These are phyloP conservation scores for Crocallis elinguaria DNA, from an alignment of 2,888 invertebrate genomes.

Conservation along the genomic window DNA sequence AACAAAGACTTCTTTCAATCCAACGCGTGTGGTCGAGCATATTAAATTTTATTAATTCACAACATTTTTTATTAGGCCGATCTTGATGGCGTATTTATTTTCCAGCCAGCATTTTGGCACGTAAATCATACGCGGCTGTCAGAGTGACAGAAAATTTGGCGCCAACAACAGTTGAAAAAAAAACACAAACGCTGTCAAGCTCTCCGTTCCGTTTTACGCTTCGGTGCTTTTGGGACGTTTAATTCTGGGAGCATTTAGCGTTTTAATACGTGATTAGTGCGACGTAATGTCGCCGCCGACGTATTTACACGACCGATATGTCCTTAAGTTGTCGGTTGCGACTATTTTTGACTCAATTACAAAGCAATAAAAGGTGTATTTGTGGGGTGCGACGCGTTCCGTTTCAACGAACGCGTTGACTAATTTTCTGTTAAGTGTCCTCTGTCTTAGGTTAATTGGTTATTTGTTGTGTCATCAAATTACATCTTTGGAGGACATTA, in stretches of 20 bases:
- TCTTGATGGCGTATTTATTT: conserved; percentile 62
- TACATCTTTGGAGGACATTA: conserved; percentile 15
- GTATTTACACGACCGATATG: conserved; percentile 58
- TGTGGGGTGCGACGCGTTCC: conserved; percentile 35
- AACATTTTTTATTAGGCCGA: conserved; percentile 56
- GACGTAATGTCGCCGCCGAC: conserved; percentile 56
- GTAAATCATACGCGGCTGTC: conserved; percentile 69
- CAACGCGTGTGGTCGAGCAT: conserved; percentile 64
- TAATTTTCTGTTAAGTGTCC: conserved; percentile 43
- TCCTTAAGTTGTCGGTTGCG: conserved; percentile 39
- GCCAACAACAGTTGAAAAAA: conserved; percentile 49
- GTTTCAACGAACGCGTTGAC: conserved; percentile 42
- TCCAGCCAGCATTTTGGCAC: conserved; percentile 46
- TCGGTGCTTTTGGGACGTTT: conserved; percentile 31
- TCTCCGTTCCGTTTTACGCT: conserved; percentile 49
- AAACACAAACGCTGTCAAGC: conserved; percentile 44
- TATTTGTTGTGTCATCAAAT: conserved; percentile 38
- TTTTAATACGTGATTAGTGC: conserved; percentile 62
- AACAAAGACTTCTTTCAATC: conserved; percentile 40
- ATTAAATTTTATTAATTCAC: conserved; percentile 67
- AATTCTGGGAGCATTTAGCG: conserved; percentile 52
- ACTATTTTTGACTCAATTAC: conserved; percentile 46
- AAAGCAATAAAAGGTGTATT: conserved; percentile 40
- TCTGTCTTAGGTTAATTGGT: conserved; percentile 34
- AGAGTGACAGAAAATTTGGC: conserved; percentile 69